Evolutionary conservation across 2,888 invertebrate species (phyloP).

Genomic region (Choreutis nemorana): DNA sequence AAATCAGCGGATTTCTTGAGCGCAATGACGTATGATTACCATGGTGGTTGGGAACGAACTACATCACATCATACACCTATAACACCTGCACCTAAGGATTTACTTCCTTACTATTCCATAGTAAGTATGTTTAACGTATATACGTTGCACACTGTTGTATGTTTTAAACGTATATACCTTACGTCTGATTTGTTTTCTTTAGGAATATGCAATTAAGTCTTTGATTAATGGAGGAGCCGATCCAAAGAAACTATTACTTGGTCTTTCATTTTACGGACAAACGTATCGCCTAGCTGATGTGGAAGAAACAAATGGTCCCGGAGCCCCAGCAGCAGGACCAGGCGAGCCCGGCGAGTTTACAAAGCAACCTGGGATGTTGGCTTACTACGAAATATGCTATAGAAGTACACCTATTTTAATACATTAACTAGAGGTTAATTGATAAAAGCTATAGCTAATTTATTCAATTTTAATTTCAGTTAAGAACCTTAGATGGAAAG

Average conservation of each 20-base stretch:
- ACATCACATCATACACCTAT: conserved; percentile 87
- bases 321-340: conserved; percentile 73
- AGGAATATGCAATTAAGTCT: conserved; percentile 85
- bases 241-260: conserved; percentile 78
- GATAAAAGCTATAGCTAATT: conserved; percentile 3
- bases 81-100: conserved; percentile 70
- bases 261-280: conserved; percentile 89
- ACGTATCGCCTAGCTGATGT: conserved; percentile 73
- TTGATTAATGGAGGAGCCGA: conserved; percentile 78
- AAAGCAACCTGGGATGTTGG: conserved; percentile 86
- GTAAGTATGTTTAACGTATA: conserved; percentile 69
- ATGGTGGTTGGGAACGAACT: conserved; percentile 85
- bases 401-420: no score
- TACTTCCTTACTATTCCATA: conserved; percentile 78
- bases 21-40: conserved; percentile 89
- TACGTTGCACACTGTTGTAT: neutral
- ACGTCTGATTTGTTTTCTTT: conserved; percentile 13
- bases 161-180: neutral
- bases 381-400: conserved; percentile 86
- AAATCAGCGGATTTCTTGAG: conserved; percentile 80
- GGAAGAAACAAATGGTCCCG: conserved; percentile 50
- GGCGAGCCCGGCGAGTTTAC: conserved; percentile 84
- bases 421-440: conserved; percentile 4
- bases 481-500: conserved; percentile 73
- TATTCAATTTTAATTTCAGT: conserved; percentile 32